Percentiles rank a stretch among this genome's conserved stretches.
Conservation (phyloP, 2,113 vertebrate genomes). For the Hiodon alosoides region DNA sequence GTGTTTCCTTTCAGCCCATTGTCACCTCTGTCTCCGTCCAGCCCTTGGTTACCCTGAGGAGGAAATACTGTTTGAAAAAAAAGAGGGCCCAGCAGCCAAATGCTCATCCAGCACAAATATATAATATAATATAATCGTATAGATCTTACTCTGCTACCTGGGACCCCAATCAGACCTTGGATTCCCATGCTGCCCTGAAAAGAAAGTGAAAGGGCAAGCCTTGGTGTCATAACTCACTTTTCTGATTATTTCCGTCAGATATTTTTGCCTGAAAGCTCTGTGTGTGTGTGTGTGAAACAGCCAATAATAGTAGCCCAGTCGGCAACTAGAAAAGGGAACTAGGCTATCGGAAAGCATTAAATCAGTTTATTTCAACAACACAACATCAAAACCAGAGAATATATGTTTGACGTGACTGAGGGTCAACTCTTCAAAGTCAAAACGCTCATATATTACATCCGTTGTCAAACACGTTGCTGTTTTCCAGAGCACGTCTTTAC, state of each 20-base stretch:
- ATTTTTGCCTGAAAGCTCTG: too few species aligned
- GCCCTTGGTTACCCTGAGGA: constrained; percentile 58
- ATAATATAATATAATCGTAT: not conserved
- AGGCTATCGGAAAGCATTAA: too few species aligned
- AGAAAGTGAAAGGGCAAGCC: constrained; percentile 1
- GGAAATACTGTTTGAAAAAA: constrained; percentile 12
- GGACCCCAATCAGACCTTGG: constrained; percentile 55
- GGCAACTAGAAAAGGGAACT: too few species aligned
- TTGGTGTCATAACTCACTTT: not conserved
- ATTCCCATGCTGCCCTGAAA: constrained; percentile 62
- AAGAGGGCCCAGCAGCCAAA: not conserved
- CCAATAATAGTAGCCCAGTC: too few species aligned
- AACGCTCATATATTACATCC: too few species aligned
- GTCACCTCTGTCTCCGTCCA: constrained; percentile 60
- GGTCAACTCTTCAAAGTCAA: too few species aligned
- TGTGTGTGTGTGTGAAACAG: too few species aligned
- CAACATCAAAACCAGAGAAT: too few species aligned
- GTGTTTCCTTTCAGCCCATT: constrained; percentile 61
- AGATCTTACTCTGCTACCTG: constrained; percentile 62
- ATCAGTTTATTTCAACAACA: too few species aligned
- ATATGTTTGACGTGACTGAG: too few species aligned
- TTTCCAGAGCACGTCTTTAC: constrained; percentile 8
- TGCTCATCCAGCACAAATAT: not conserved
- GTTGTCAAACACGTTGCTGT: too few species aligned
- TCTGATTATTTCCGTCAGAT: not conserved